phyloP scores from a whole-genome alignment of 2,888 invertebrate genomes.

The Blomia tropicalis region DNA sequence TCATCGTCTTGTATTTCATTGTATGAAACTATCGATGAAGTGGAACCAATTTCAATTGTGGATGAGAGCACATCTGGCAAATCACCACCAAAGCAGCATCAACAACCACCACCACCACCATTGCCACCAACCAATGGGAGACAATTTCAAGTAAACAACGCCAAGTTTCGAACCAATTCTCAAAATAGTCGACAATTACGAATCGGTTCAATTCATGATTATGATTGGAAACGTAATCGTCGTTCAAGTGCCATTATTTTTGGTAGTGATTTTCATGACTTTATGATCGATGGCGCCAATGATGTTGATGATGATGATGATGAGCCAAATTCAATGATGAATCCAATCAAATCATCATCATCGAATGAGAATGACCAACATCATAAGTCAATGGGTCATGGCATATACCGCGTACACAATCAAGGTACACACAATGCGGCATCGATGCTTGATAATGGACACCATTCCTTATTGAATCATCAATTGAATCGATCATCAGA shows the following conservation, averaged over 20 bases:
- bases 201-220: conserved; percentile 2
- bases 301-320: neutral
- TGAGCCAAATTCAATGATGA: neutral
- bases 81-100: neutral
- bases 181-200: neutral
- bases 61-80: neutral
- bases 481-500: conserved; percentile 5
- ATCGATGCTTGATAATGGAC: neutral
- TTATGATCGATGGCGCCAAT: neutral
- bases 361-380: neutral
- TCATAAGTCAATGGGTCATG: neutral
- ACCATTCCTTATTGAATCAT: neutral
- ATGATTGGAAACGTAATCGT: conserved; percentile 7
- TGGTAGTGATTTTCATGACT: conserved; percentile 11
- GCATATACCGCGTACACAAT: neutral
- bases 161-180: neutral
- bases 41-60: neutral
- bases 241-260: conserved; percentile 15
- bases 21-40: conserved; percentile 9
- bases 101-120: neutral
- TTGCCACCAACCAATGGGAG: neutral
- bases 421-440: neutral
- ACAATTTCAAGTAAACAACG: neutral
- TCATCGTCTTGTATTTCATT: conserved; percentile 15
- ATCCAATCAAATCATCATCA: neutral